Percentiles rank a stretch among this genome's conserved stretches.
Evolutionary conservation across 2,113 vertebrate species (phyloP).

Genomic region (Cephalopholis sonnerati): DNA sequence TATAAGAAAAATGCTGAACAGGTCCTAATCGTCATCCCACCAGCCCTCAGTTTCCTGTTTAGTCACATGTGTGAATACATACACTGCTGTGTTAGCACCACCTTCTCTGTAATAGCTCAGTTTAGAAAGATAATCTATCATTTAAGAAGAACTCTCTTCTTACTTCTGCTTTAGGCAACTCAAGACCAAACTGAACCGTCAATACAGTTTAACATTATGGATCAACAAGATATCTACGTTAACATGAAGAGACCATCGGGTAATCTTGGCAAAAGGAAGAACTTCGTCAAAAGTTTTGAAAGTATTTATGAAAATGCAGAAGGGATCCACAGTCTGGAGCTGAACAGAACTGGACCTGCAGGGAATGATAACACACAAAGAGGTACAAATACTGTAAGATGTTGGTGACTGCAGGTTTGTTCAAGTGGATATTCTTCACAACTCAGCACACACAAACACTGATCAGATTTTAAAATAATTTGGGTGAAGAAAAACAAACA

Average conservation of each 20-base stretch:
- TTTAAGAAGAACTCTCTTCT: background rate
- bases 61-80: no score
- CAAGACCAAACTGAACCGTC: background rate
- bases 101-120: no score
- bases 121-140: background rate
- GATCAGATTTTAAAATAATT: no score
- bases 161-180: background rate
- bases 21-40: no score
- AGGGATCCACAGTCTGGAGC: background rate
- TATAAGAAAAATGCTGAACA: no score
- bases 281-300: background rate
- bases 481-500: no score
- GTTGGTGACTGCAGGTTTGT: no score
- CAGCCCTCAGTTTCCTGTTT: no score
- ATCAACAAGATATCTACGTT: background rate
- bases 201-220: background rate
- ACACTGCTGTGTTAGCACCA: no score
- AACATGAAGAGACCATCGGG: background rate
- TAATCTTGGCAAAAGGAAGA: background rate
- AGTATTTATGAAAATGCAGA: background rate
- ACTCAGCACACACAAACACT: no score
- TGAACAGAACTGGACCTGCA: background rate
- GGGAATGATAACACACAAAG: constrained; percentile 1
- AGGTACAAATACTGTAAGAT: no score
- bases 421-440: no score